Evolutionary conservation across 2,113 vertebrate genomes (phyloP).

Genomic region (Maccullochella peelii): DNA sequence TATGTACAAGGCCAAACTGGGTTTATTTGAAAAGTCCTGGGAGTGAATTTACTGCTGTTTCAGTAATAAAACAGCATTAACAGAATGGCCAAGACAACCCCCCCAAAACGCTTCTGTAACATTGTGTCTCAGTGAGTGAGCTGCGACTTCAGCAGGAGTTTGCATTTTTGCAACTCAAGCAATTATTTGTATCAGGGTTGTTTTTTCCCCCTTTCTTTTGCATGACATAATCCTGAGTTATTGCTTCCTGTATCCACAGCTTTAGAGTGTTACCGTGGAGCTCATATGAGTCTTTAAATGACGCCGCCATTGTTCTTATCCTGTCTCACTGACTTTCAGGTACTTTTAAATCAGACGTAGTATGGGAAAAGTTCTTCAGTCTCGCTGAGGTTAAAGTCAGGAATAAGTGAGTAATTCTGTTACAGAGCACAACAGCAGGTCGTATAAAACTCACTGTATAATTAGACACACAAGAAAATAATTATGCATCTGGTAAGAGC

Average conservation of each 20-base stretch:
- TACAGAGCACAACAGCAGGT: conserved; percentile 72
- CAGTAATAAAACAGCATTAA: conserved; percentile 71
- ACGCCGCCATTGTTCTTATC: conserved; percentile 59
- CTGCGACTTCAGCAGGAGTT: conserved; percentile 59
- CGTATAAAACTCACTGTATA: conserved; percentile 79
- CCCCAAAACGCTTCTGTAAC: conserved; percentile 61
- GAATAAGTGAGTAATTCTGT: conserved; percentile 82
- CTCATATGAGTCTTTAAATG: conserved; percentile 42
- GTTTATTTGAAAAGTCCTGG: conserved; percentile 69
- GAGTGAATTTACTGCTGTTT: conserved; percentile 72
- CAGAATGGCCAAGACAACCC: conserved; percentile 63
- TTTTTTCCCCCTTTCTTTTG: conserved; percentile 46
- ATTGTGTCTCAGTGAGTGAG: conserved; percentile 45
- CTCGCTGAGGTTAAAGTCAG: conserved; percentile 54
- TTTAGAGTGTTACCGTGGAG: conserved; percentile 34
- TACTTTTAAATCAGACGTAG: conserved; percentile 56
- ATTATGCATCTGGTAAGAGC: conserved; percentile 80
- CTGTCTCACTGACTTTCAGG: conserved; percentile 57
- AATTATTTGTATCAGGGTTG: conserved; percentile 64
- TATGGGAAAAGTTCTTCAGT: conserved; percentile 43
- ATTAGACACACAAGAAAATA: conserved; percentile 85
- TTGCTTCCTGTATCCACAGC: conserved; percentile 76
- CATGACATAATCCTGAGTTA: conserved; percentile 75
- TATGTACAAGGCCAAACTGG: conserved; percentile 50
- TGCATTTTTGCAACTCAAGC: conserved; percentile 76